phyloP scores from a whole-genome alignment of 30 jellyfish, hydroid and myxozoan genomes.

The Pelagia noctiluca region DNA sequence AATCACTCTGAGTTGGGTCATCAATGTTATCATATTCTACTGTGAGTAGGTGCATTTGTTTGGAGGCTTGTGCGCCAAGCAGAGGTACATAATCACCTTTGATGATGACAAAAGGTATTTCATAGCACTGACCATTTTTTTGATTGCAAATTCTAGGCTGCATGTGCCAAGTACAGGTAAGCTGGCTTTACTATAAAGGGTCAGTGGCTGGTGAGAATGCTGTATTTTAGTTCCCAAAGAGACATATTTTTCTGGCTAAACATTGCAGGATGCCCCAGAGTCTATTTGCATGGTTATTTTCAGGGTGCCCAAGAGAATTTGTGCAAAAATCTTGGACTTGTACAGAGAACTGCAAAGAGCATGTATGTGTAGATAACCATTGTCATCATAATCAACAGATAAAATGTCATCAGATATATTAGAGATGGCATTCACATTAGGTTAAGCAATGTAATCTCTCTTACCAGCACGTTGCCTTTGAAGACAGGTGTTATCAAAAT shows the following conservation, averaged over 20 bases:
- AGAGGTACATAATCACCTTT: constrained; percentile 3
- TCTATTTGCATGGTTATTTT: constrained; percentile 1
- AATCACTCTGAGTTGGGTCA: not conserved
- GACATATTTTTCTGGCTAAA: constrained; percentile 13
- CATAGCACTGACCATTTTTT: constrained; percentile 1
- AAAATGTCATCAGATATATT: not conserved
- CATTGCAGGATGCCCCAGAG: constrained; percentile 21
- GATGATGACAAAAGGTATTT: not conserved
- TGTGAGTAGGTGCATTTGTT: constrained; percentile 5
- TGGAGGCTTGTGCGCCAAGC: constrained; percentile 1
- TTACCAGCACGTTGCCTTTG: constrained; percentile 4
- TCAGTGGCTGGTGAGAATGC: constrained; percentile 21
- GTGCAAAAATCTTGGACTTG: constrained; percentile 23
- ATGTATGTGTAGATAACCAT: constrained; percentile 18
- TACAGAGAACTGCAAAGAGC: constrained; percentile 9
- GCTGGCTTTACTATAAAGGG: constrained; percentile 26
- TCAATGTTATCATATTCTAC: not conserved
- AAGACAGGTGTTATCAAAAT: not conserved
- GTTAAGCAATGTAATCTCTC: constrained; percentile 1
- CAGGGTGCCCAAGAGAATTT: constrained; percentile 5
- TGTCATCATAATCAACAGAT: constrained; percentile 3
- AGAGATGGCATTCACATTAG: constrained; percentile 5
- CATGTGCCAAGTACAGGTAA: constrained; percentile 10
- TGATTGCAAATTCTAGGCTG: not conserved
- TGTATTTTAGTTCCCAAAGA: constrained; percentile 17